These are phyloP conservation scores for Ceyx margarethae DNA, from an alignment of 2,113 vertebrate species.

Conservation along the genomic window DNA sequence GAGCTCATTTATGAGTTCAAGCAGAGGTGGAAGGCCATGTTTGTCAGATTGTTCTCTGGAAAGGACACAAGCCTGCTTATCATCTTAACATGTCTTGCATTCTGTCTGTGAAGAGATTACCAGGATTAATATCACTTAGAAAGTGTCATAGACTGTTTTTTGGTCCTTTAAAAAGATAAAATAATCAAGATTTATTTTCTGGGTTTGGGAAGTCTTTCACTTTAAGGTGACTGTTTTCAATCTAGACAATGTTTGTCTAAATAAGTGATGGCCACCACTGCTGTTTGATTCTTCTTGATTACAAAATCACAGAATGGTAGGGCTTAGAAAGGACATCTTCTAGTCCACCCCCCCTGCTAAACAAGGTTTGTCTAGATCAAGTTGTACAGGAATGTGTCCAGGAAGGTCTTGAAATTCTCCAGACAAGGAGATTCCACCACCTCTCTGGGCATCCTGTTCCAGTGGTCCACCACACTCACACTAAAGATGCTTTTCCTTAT, in stretches of 20 bases:
- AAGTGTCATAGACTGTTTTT: not conserved
- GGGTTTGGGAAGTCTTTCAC: not conserved
- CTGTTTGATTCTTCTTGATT: not conserved
- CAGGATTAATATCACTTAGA: not conserved
- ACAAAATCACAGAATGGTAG: too few species aligned
- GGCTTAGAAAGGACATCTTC: too few species aligned
- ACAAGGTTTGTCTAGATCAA: too few species aligned
- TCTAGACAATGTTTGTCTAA: not conserved
- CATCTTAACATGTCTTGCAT: not conserved
- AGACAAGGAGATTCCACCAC: too few species aligned
- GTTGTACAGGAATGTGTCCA: too few species aligned
- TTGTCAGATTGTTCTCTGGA: not conserved
- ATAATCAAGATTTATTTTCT: not conserved
- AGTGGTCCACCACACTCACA: too few species aligned
- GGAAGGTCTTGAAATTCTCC: too few species aligned
- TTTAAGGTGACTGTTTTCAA: not conserved
- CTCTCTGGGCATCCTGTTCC: too few species aligned
- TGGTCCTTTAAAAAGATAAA: too few species aligned
- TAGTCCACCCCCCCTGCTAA: too few species aligned
- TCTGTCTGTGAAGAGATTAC: not conserved
- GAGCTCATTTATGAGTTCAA: not conserved
- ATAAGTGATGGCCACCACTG: not conserved
- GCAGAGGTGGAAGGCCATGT: not conserved
- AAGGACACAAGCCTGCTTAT: not conserved
- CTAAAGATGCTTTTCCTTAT: too few species aligned